A percentile compares a stretch with the other conserved stretches of the same genome.
phyloP scores from a whole-genome alignment of 2,797 vertebrate species.

The Catharus ustulatus region DNA sequence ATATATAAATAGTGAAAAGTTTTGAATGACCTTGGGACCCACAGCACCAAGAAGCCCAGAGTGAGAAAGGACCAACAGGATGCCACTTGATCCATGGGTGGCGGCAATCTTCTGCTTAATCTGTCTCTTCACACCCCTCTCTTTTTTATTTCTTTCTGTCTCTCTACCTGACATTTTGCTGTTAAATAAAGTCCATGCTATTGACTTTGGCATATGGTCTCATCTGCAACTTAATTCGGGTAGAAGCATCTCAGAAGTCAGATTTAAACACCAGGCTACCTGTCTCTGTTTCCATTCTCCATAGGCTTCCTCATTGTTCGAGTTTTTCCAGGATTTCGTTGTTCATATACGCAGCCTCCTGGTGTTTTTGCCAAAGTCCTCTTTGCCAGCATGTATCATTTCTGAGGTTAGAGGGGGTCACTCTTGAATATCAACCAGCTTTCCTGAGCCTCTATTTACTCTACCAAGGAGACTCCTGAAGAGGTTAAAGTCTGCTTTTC shows the following conservation, averaged over 20 bases:
- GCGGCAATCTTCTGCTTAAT: background rate
- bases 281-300: background rate
- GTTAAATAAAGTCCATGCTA: background rate
- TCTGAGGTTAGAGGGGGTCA: background rate
- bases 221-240: background rate
- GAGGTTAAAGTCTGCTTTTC: background rate
- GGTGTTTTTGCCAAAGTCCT: background rate
- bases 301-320: background rate
- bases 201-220: background rate
- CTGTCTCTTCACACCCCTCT: rapidly evolving
- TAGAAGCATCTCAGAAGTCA: background rate
- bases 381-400: background rate
- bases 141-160: background rate
- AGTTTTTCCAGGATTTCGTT: background rate
- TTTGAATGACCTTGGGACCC: background rate
- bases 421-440: background rate
- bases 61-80: background rate
- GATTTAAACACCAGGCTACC: background rate
- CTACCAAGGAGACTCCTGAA: background rate
- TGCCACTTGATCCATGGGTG: background rate
- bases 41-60: background rate
- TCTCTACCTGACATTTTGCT: background rate
- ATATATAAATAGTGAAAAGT: background rate
- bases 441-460: background rate
- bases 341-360: background rate